Evolutionary conservation across 1,140 invertebrate species (phyloP), one percentile per base, ranked within the genome.

Genomic region (Lordiphosa stackelbergi): DNA sequence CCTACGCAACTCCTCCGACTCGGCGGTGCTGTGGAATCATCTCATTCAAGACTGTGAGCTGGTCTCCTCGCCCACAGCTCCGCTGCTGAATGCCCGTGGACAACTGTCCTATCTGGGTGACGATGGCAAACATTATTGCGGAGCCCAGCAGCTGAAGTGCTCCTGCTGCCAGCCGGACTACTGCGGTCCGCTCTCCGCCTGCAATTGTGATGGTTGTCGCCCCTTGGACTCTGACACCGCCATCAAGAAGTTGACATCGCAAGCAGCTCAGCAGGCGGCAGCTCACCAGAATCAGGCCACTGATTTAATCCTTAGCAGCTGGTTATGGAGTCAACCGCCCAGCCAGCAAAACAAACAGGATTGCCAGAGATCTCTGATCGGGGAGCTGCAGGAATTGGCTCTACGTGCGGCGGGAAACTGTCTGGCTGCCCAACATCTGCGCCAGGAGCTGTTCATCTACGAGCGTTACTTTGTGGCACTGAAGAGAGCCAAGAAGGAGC

Each of bases 111-210:
- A 88, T 53, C 53, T 87, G 13, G 85, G 75, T 35, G 85, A 88
- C 45, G 84, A 87, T 52, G 86, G 87, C 42, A 87, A 88, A 51
- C 85, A 88, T 43, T 88, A 88, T 43, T 88, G 87, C 41, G 87
- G 87, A 8, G 84, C 73, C 10, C 68, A 86, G 53, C 61, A 68
- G 47, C 61, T 88, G 1, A 66, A 81, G 47, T 88, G 87, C 56
- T 61, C 61, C 41, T 88, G 87, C 53, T 88, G 87, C 45, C 70
- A 75, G 37, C 62, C 74, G 2, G 87, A 87, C 1, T 86, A 75
- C 65, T 88, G 87, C 46, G 84, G 87, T 1, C 86, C 86, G 2
- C 68, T 85, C n/a, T 84, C 87, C 11, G 74, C 72, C 28, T 88
- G 86, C 53, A 88, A 88, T 36, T 88, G 87, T 35, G 68, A 73